Percentiles rank a stretch among this genome's conserved stretches.
phyloP scores from a whole-genome alignment of 2,888 invertebrate genomes.

The Leptopilina drosophilae region DNA sequence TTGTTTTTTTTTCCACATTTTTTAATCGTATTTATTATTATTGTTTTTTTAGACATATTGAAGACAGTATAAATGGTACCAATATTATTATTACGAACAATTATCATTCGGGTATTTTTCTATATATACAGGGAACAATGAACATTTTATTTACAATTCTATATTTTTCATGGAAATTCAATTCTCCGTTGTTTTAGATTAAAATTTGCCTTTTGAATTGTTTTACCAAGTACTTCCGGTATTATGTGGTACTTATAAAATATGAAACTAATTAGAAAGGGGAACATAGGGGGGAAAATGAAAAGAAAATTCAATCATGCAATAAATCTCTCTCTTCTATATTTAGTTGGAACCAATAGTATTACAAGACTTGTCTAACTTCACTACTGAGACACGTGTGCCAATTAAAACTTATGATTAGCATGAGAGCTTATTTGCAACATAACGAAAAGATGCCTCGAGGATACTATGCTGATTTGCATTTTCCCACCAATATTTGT shows the following conservation, averaged over 20 bases:
- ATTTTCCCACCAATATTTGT: slow-evolving; percentile 17
- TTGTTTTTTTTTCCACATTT: background rate
- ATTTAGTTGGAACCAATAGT: background rate
- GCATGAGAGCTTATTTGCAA: slow-evolving; percentile 39
- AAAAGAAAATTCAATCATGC: background rate
- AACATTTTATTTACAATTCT: slow-evolving; percentile 20
- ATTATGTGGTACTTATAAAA: background rate
- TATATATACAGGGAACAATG: slow-evolving; percentile 12
- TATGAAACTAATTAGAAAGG: background rate
- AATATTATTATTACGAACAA: slow-evolving; percentile 21
- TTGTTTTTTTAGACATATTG: slow-evolving; percentile 38
- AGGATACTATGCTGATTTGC: slow-evolving; percentile 37
- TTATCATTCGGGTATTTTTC: slow-evolving; percentile 10
- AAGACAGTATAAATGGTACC: slow-evolving; percentile 56
- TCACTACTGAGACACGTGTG: slow-evolving; percentile 44
- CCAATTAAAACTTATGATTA: slow-evolving; percentile 56
- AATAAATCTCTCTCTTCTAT: background rate
- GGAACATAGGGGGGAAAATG: background rate
- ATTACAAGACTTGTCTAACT: background rate
- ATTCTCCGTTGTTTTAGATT: background rate
- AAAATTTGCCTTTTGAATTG: too few species aligned
- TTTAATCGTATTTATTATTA: background rate
- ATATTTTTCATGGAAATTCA: background rate
- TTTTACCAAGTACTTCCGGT: too few species aligned
- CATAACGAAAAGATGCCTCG: slow-evolving; percentile 40